Evolutionary conservation across 1,140 invertebrate genomes (phyloP).

Genomic region (Phymastichus coffea): DNA sequence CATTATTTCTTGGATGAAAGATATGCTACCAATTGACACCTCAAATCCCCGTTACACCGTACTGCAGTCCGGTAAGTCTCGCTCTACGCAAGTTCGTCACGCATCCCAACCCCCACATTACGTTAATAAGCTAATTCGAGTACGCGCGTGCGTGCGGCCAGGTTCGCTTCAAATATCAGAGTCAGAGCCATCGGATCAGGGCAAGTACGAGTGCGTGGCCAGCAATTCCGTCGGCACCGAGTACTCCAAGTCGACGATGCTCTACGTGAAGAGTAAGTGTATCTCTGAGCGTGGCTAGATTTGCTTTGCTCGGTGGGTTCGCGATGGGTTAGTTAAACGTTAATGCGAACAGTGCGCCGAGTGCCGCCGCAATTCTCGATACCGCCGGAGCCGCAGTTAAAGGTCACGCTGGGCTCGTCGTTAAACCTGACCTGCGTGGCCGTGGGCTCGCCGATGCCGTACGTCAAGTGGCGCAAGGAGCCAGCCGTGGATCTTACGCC

Average conservation of each 20-base stretch:
- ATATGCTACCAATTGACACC: slow-evolving; percentile 78
- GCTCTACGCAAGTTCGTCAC: neutral
- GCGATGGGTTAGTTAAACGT: too few relatives aligned
- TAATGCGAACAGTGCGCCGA: slow-evolving; percentile 90
- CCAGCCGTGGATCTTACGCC: slow-evolving; percentile 77
- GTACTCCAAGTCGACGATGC: slow-evolving; percentile 84
- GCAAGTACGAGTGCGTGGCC: slow-evolving; percentile 91
- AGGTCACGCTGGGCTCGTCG: slow-evolving; percentile 87
- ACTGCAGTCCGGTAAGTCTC: slow-evolving; percentile 71
- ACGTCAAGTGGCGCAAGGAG: slow-evolving; percentile 92
- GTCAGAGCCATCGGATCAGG: slow-evolving; percentile 87
- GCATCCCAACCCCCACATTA: too few relatives aligned
- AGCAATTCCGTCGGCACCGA: slow-evolving; percentile 89
- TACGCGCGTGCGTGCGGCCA: too few relatives aligned
- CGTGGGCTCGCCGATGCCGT: slow-evolving; percentile 95
- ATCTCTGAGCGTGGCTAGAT: too few relatives aligned
- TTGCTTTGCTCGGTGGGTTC: too few relatives aligned
- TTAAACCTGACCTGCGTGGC: slow-evolving; percentile 96
- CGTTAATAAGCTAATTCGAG: too few relatives aligned
- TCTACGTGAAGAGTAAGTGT: slow-evolving; percentile 90
- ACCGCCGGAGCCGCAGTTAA: slow-evolving; percentile 76
- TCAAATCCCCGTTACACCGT: slow-evolving; percentile 83
- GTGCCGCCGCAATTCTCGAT: slow-evolving; percentile 94
- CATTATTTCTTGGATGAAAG: slow-evolving; percentile 88
- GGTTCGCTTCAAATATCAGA: slow-evolving; percentile 89